Evolutionary conservation across 1,140 invertebrate genomes (phyloP), one percentile per base, ranked within the genome.

Genomic region (Drosophila lacertosa): DNA sequence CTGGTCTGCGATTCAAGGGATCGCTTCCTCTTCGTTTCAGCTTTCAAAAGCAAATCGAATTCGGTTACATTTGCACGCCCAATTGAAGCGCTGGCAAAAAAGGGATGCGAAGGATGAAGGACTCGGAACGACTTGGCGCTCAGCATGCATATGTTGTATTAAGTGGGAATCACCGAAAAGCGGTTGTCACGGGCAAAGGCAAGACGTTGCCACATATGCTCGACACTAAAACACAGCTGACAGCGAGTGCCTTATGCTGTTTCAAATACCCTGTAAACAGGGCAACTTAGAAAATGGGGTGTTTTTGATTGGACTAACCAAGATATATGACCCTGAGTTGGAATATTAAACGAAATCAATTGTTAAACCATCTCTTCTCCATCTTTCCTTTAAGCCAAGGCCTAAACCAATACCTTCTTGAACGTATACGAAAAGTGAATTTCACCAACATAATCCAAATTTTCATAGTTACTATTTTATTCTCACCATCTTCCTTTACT

Each of bases 141-240:
- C 48, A 37, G 62, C 68, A 65, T 66, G 62, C 62, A 67, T 29
- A 71, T 60, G 67, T 62, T 75, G 10, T 58, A 72, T 72, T 72
- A 72, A 75, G 62, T 67, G 67, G 59, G 29, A 42, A 58, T 47
- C 59, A 64, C 37, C 51, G 15, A 33, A 66, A 57, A 44, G 63
- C 29, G 54, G 29, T 35, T 29, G 29, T 15, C 54, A 48, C 22
- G 45, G 9, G 47, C n/a, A 48, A 48, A 18, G 40, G 13, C 32
- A 37, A 7, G 26, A 24, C 11, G 16, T 18, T 24, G 39, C 35
- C 51, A 72, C 35, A 59, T n/a, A n/a, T 35, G 26, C 20, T 45
- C n/a, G 47, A 32, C 32, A 47, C 68, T 76, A 67, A 72, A 76
- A 54, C 63, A 58, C 69, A 76, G 57, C 53, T 73, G 73, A 11